Base-by-base conservation (phyloP, 2,888 invertebrate species). In the Pyrochroa serraticornis region DNA sequence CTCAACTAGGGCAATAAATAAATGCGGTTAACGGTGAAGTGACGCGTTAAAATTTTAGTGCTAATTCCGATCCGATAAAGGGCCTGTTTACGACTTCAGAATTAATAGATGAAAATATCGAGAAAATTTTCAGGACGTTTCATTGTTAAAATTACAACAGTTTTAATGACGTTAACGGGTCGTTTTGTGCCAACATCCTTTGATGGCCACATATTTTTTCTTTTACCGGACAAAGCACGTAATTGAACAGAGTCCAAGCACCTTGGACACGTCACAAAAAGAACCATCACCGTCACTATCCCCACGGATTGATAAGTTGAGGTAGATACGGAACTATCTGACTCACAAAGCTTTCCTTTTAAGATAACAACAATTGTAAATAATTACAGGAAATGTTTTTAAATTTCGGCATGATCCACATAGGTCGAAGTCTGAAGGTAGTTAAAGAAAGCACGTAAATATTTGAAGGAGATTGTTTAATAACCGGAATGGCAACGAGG, bases 41-140 rank as follows among this genome's bases (percentile, higher is more conserved):
- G 39, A 39, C 14, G 32, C 43, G 30, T 52, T 43, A 51, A 44
- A 44, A 37, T 32, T 42, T 41, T 48, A 55, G 7, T 36, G 42
- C 13, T 41, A 55, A 47, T 35, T 46, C 14, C 8, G 36, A 13
- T 14, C 8, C 32, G 36, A 37, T 37, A 53, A 53, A 53, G n/a
- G 33, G 12, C 9, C 8, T 31, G 12, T 48, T 55, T 55, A 48
- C 32, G 50, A 38, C 6, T n/a, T 12, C 22, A 7, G 32, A 50
- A 50, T 50, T 50, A 50, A 50, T 50, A 42, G 10, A 49, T 2
- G 66, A 69, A 67, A 62, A 58, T 67, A 66, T 65, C 65, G 67
- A 69, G 65, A 69, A 63, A 69, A 69, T 67, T 63, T 65, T 66
- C 65, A 68, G 60, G 58, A 56, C 60, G 54, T 64, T 64, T 66